Percentiles rank a stretch among this genome's conserved stretches.
Evolutionary conservation across 2,113 vertebrate species (phyloP).

Genomic region (Pelobates fuscus): DNA sequence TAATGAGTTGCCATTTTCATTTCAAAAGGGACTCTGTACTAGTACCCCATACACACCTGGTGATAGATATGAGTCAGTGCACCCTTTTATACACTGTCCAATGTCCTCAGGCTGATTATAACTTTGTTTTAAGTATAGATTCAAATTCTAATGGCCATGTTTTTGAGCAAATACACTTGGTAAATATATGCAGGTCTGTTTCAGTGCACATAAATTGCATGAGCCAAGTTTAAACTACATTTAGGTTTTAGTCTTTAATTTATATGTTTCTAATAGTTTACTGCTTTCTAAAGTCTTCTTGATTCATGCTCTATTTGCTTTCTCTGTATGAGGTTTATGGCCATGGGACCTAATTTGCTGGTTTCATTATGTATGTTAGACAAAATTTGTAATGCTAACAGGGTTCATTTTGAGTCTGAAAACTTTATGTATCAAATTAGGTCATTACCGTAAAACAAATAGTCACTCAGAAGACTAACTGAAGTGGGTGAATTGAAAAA

Average conservation of each 20-base stretch:
- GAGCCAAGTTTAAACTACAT: conserved; percentile 51
- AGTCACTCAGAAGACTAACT: conserved; percentile 60
- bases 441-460: conserved; percentile 64
- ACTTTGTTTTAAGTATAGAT: conserved; percentile 70
- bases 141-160: conserved; percentile 54
- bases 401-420: conserved; percentile 64
- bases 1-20: too few species aligned
- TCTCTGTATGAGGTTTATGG: conserved; percentile 74
- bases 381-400: conserved; percentile 72
- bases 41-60: too few species aligned
- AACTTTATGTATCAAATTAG: conserved; percentile 68
- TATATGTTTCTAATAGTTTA: conserved; percentile 71
- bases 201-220: conserved; percentile 45
- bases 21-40: too few species aligned
- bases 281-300: conserved; percentile 70
- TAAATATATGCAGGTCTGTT: conserved; percentile 44
- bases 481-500: conserved; percentile 60
- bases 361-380: conserved; percentile 74
- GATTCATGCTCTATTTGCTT: conserved; percentile 75
- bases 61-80: too few species aligned
- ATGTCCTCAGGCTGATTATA: too few species aligned
- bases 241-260: conserved; percentile 65
- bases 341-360: conserved; percentile 75
- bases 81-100: too few species aligned
- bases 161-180: conserved; percentile 69